Conservation (phyloP, 1,140 invertebrate species). For the Eriosoma lanigerum region DNA sequence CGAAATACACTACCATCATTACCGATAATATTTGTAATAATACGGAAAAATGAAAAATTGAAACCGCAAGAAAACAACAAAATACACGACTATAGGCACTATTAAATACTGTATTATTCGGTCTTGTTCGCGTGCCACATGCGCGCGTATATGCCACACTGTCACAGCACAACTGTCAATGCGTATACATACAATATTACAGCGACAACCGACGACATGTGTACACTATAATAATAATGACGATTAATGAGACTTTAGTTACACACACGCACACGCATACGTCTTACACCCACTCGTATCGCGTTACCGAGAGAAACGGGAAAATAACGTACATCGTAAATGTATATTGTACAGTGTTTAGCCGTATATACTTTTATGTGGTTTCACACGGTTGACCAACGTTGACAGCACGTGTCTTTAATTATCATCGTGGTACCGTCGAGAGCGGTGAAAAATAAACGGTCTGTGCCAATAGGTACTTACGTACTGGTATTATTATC, state of each 20-base stretch:
- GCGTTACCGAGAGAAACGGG: conserved; percentile 26
- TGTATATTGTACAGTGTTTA: no score
- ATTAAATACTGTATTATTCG: no score
- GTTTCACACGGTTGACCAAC: conserved; percentile 31
- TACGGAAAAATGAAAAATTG: no score
- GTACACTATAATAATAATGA: conserved; percentile 4
- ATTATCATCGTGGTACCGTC: not conserved
- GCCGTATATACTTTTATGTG: not conserved
- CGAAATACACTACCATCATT: no score
- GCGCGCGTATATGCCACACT: not conserved
- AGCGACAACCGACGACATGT: conserved; percentile 4
- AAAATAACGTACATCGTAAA: not conserved
- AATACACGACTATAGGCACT: no score
- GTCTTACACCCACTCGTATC: not conserved
- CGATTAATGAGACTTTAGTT: conserved; percentile 15
- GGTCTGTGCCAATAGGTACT: not conserved
- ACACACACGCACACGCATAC: no score
- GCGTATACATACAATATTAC: not conserved
- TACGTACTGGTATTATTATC: not conserved
- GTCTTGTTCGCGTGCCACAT: conserved; percentile 33
- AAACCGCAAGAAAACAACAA: no score
- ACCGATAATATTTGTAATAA: no score
- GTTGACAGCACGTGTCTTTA: conserved; percentile 22
- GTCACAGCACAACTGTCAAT: not conserved
- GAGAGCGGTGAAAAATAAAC: not conserved